Evolutionary conservation across 2,797 vertebrate species (phyloP).

Genomic region (Pseudocheirus occidentalis): DNA sequence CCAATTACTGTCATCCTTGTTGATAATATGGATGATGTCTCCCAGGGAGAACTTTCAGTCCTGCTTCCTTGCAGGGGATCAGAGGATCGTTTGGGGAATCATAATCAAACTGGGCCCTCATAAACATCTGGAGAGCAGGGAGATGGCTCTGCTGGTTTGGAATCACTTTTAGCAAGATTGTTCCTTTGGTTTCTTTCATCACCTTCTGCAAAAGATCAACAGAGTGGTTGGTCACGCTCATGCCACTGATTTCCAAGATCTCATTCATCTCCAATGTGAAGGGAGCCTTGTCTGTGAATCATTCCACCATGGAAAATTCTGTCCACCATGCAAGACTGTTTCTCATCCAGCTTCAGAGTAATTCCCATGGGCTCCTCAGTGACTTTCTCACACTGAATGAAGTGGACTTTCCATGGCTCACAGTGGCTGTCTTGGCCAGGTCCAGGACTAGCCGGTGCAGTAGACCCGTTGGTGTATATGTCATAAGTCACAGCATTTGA

Average conservation of each 20-base stretch:
- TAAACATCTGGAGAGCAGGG: too few species aligned
- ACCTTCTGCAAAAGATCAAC: slow-evolving; percentile 98
- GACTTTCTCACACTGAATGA: slow-evolving; percentile 94
- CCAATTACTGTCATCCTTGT: too few species aligned
- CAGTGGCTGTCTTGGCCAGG: slow-evolving; percentile 82
- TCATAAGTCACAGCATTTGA: slow-evolving; percentile 87
- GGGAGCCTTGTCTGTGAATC: slow-evolving; percentile 86
- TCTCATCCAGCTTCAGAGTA: too few species aligned
- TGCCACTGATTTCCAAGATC: slow-evolving; percentile 98
- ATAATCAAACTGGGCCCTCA: too few species aligned
- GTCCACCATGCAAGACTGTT: too few species aligned
- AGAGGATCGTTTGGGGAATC: too few species aligned
- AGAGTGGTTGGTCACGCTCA: slow-evolving; percentile 92
- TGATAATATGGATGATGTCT: too few species aligned
- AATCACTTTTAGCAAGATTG: too few species aligned
- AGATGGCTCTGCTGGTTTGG: too few species aligned
- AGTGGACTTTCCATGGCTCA: slow-evolving; percentile 90
- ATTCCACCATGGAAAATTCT: too few species aligned
- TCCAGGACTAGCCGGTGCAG: slow-evolving; percentile 79
- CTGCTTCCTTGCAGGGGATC: too few species aligned
- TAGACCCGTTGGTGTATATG: slow-evolving; percentile 87
- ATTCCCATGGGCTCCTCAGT: slow-evolving; percentile 93
- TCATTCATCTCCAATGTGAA: slow-evolving; percentile 98
- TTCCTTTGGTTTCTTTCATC: slow-evolving; percentile 77
- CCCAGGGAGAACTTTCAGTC: too few species aligned